phyloP scores from a whole-genome alignment of 2,113 vertebrate species.

The Otis tarda region DNA sequence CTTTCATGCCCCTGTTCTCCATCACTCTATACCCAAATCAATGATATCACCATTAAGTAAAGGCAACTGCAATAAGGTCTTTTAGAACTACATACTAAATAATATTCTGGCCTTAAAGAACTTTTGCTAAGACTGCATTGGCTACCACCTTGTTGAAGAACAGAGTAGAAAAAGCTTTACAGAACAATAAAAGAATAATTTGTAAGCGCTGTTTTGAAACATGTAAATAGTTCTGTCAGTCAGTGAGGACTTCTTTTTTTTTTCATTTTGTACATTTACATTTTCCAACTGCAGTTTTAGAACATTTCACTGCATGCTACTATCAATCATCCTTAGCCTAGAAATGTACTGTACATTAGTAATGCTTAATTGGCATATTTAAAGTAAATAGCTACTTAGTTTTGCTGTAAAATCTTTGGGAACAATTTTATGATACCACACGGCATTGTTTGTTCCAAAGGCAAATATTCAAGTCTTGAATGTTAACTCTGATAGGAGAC shows the following conservation, averaged over 20 bases:
- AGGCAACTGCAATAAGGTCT: not conserved
- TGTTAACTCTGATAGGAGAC: conserved; percentile 40
- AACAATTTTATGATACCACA: conserved; percentile 63
- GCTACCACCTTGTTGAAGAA: conserved; percentile 22
- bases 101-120: not conserved
- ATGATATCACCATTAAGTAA: not conserved
- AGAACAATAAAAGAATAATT: conserved; percentile 63
- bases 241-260: not conserved
- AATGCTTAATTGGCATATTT: conserved; percentile 81
- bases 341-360: conserved; percentile 75
- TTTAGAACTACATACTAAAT: not conserved
- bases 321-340: conserved; percentile 79
- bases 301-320: conserved; percentile 72
- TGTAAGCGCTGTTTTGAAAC: conserved; percentile 73
- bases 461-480: conserved; percentile 60
- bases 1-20: not conserved
- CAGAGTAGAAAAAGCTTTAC: conserved; percentile 39
- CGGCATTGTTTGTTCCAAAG: conserved; percentile 68
- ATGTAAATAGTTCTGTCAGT: conserved; percentile 71
- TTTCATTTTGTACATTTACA: conserved; percentile 67
- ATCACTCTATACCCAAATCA: not conserved
- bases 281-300: conserved; percentile 75
- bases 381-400: conserved; percentile 80
- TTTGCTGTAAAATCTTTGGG: conserved; percentile 73
- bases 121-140: conserved; percentile 11